A percentile compares a stretch with the other conserved stretches of the same genome.
Conservation (phyloP, 2,888 invertebrate species). For the Lacanobia oleracea region DNA sequence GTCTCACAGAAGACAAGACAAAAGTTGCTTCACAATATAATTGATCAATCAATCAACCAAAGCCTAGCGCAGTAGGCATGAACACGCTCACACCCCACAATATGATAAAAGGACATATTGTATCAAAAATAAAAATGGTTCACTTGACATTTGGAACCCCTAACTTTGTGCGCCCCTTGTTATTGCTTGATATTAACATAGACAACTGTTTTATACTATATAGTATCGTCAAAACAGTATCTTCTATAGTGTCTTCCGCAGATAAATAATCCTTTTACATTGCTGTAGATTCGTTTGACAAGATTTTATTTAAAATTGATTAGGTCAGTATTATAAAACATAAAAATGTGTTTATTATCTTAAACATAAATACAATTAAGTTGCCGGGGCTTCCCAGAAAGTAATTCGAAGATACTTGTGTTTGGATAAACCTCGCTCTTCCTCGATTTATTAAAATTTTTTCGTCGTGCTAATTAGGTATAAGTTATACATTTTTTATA, state of each 20-base stretch:
- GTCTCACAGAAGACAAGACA: too few relatives aligned
- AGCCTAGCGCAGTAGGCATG: neutral
- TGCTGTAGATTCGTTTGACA: too few relatives aligned
- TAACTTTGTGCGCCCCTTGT: constrained; percentile 12
- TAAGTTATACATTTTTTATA: too few relatives aligned
- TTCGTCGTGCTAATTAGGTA: too few relatives aligned
- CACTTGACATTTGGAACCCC: constrained; percentile 46
- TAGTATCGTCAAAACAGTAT: neutral
- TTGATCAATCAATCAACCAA: constrained; percentile 1
- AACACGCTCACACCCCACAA: neutral
- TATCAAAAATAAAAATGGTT: constrained; percentile 18
- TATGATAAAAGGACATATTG: constrained; percentile 11
- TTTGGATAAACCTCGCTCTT: too few relatives aligned
- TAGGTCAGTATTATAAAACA: neutral
- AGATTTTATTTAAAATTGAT: neutral
- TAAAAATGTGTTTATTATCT: too few relatives aligned
- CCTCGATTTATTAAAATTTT: too few relatives aligned
- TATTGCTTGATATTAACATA: constrained; percentile 17
- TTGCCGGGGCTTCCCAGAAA: too few relatives aligned
- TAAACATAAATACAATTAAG: too few relatives aligned
- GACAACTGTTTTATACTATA: neutral
- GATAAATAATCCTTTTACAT: neutral
- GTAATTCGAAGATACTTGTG: too few relatives aligned
- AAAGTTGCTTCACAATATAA: neutral
- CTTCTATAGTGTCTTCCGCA: neutral